Evolutionary conservation across 2,888 invertebrate species (phyloP).

Genomic region (Ectobius pallidus): DNA sequence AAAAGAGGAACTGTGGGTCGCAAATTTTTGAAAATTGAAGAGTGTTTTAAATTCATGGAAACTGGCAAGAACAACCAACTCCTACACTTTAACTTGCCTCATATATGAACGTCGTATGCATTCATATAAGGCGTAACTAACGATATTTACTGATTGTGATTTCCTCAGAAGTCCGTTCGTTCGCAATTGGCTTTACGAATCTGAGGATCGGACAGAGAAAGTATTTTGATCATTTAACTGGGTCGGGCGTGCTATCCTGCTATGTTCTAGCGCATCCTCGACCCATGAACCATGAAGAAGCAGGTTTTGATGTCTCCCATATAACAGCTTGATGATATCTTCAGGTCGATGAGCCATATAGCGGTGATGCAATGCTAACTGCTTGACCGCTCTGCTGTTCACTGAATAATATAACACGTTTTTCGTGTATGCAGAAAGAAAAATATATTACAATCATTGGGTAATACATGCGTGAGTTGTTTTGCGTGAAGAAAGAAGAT

Average conservation of each 20-base stretch:
- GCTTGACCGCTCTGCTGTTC: not conserved
- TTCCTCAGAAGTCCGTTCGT: not conserved
- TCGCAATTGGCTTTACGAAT: not conserved
- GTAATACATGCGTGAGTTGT: no score
- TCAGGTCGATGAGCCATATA: not conserved
- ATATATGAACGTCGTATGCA: no score
- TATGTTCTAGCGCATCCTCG: not conserved
- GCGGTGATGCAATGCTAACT: not conserved
- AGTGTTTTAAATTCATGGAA: no score
- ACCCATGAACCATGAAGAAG: not conserved
- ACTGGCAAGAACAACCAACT: no score
- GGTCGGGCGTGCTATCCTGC: slow-evolving; percentile 19
- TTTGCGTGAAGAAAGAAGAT: no score
- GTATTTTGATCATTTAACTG: slow-evolving; percentile 6
- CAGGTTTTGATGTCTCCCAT: not conserved
- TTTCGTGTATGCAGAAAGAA: no score
- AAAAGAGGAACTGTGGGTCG: no score
- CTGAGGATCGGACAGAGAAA: slow-evolving; percentile 22
- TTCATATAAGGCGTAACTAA: no score
- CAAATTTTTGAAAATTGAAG: no score
- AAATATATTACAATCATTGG: not conserved
- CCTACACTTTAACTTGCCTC: no score
- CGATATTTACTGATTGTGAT: slow-evolving; percentile 3
- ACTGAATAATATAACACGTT: not conserved
- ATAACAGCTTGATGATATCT: not conserved